phyloP scores from a whole-genome alignment of 1,140 invertebrate species.

The Drosophila virilis region DNA sequence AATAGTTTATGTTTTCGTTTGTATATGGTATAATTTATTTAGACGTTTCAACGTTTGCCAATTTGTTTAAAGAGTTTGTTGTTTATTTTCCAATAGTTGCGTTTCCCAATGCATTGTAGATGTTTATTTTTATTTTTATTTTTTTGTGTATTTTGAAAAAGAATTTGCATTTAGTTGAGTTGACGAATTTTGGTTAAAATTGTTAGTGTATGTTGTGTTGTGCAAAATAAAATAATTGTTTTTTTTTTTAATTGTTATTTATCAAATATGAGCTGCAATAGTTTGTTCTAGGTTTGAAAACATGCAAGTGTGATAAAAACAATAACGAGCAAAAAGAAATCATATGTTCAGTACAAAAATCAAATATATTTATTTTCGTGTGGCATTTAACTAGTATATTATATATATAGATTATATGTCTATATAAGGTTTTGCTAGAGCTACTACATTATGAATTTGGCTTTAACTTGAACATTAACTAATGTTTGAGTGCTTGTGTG shows the following conservation, averaged over 20 bases:
- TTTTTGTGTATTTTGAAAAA: conserved; percentile 28
- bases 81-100: conserved; percentile 42
- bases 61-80: conserved; percentile 22
- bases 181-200: conserved; percentile 42
- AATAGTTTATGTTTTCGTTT: conserved; percentile 56
- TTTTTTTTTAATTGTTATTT: conserved; percentile 20
- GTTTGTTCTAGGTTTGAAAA: conserved; percentile 27
- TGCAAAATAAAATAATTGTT: conserved; percentile 55
- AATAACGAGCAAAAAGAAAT: conserved; percentile 13
- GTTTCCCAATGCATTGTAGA: conserved; percentile 58
- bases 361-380: conserved; percentile 66
- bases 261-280: conserved; percentile 32
- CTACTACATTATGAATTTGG: conserved; percentile 64
- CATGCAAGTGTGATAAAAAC: conserved; percentile 40
- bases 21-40: conserved; percentile 19
- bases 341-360: conserved; percentile 69
- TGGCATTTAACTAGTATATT: conserved; percentile 51
- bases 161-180: conserved; percentile 69
- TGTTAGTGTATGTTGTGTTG: conserved; percentile 56
- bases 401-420: conserved; percentile 39
- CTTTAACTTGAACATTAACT: conserved; percentile 67
- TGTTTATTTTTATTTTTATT: conserved; percentile 12
- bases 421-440: conserved; percentile 50
- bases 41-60: conserved; percentile 32
- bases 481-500: conserved; percentile 31